A percentile compares a stretch with the other conserved stretches of the same genome.
Conservation (phyloP, 2,113 vertebrate species). For the Clarias batrachus region DNA sequence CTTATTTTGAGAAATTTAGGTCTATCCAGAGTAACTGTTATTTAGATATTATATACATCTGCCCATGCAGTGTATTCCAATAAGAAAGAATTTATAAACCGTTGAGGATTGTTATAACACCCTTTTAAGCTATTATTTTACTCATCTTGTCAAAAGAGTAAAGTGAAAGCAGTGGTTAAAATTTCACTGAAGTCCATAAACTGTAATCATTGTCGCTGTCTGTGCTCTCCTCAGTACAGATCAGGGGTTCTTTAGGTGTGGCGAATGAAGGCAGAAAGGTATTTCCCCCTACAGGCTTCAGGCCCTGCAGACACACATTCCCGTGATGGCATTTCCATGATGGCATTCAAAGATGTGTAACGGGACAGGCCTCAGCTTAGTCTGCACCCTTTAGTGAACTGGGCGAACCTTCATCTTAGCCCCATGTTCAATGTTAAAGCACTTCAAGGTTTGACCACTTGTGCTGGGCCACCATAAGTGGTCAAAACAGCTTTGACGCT, state of each 20-base stretch:
- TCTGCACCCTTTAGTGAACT: conserved; percentile 28
- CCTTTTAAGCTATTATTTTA: conserved; percentile 10
- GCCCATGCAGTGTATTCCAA: background rate
- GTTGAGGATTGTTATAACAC: background rate
- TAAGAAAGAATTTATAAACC: background rate
- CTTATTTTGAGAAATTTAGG: background rate
- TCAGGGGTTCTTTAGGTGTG: background rate
- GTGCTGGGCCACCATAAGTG: background rate
- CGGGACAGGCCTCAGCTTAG: conserved; percentile 50
- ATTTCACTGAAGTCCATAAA: conserved; percentile 23
- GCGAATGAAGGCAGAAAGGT: conserved; percentile 13
- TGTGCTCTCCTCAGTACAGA: background rate
- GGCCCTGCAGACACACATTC: conserved; percentile 49
- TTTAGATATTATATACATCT: background rate
- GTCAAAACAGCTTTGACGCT: background rate
- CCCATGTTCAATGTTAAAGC: background rate
- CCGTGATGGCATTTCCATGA: conserved; percentile 19
- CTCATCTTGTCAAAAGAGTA: background rate
- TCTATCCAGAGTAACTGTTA: background rate
- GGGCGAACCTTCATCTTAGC: conserved; percentile 19
- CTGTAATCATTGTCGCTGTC: background rate
- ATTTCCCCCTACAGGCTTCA: conserved; percentile 8
- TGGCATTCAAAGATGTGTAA: conserved; percentile 39
- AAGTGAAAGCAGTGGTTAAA: background rate
- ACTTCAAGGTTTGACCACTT: background rate